Percentiles rank a stretch among this genome's conserved stretches.
Conservation (phyloP, 1,140 invertebrate genomes). For the Drosophila arawakana region DNA sequence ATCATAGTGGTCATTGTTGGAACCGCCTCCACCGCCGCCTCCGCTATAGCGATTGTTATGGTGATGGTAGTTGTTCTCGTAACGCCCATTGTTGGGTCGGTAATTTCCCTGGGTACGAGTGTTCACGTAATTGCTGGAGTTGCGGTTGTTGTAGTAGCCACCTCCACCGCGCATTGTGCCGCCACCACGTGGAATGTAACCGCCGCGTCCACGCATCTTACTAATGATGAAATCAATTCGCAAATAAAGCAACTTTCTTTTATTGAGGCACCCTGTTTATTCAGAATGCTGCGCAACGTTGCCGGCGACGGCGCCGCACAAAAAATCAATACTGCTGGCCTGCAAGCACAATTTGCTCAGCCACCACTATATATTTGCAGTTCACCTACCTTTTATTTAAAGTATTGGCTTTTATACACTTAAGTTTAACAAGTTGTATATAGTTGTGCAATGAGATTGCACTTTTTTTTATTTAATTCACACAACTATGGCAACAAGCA, state of each 20-base stretch:
- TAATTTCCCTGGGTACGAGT: slow-evolving; percentile 74
- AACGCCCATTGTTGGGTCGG: slow-evolving; percentile 65
- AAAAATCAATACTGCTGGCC: slow-evolving; percentile 37
- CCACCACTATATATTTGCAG: not conserved
- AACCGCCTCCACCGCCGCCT: slow-evolving; percentile 30
- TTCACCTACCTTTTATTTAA: slow-evolving; percentile 25
- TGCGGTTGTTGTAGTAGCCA: slow-evolving; percentile 75
- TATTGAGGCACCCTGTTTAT: slow-evolving; percentile 23
- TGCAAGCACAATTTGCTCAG: slow-evolving; percentile 2
- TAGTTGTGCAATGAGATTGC: slow-evolving; percentile 15
- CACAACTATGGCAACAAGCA: not conserved
- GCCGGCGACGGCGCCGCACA: slow-evolving; percentile 29
- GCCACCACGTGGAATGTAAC: slow-evolving; percentile 74
- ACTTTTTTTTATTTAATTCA: slow-evolving; percentile 9
- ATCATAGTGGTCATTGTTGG: slow-evolving; percentile 68
- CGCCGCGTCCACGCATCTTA: slow-evolving; percentile 76
- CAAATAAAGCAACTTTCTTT: not conserved
- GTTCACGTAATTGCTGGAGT: slow-evolving; percentile 76
- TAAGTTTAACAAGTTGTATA: not conserved
- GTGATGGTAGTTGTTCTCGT: slow-evolving; percentile 72
- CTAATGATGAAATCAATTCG: slow-evolving; percentile 8
- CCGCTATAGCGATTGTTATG: slow-evolving; percentile 62
- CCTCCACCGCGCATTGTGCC: slow-evolving; percentile 67
- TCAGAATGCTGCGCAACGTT: not conserved
- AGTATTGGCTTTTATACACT: not conserved